A percentile compares a stretch with the other conserved stretches of the same genome.
phyloP scores from a whole-genome alignment of 2,113 vertebrate genomes.

The Paracanthobrama guichenoti region DNA sequence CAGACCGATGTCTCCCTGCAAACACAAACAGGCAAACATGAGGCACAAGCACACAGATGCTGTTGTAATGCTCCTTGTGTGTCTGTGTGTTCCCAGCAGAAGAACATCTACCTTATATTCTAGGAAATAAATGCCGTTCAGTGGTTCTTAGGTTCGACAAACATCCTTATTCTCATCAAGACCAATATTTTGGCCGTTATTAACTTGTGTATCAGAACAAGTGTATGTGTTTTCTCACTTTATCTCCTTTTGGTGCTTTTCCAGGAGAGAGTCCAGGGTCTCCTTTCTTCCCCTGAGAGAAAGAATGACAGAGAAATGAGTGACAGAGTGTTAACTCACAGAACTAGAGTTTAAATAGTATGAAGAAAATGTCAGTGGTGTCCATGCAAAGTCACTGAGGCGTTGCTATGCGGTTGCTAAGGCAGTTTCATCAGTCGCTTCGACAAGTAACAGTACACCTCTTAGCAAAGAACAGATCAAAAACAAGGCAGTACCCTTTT shows the following conservation, averaged over 20 bases:
- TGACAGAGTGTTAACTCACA: neutral
- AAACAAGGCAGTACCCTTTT: neutral
- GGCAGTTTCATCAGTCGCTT: neutral
- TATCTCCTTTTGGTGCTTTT: constrained; percentile 86
- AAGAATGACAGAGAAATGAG: neutral
- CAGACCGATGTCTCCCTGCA: constrained; percentile 85
- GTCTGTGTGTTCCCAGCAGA: too few relatives aligned
- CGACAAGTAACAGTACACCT: neutral
- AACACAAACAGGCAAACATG: constrained; percentile 46
- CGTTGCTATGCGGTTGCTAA: too few relatives aligned
- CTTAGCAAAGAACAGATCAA: neutral
- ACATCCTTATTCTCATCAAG: neutral
- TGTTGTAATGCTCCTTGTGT: neutral
- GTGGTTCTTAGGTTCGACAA: neutral
- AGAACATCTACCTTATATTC: too few relatives aligned
- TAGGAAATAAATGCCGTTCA: too few relatives aligned
- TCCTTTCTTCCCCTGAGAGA: constrained; percentile 90
- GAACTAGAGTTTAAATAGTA: neutral
- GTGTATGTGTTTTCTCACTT: constrained; percentile 74
- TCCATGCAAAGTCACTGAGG: too few relatives aligned
- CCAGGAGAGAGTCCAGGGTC: constrained; percentile 93
- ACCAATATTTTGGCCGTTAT: neutral
- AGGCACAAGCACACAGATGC: constrained; percentile 1
- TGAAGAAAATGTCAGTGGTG: neutral
- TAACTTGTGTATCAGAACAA: neutral